phyloP scores from a whole-genome alignment of 2,113 vertebrate genomes.

The Trematomus loennbergii region DNA sequence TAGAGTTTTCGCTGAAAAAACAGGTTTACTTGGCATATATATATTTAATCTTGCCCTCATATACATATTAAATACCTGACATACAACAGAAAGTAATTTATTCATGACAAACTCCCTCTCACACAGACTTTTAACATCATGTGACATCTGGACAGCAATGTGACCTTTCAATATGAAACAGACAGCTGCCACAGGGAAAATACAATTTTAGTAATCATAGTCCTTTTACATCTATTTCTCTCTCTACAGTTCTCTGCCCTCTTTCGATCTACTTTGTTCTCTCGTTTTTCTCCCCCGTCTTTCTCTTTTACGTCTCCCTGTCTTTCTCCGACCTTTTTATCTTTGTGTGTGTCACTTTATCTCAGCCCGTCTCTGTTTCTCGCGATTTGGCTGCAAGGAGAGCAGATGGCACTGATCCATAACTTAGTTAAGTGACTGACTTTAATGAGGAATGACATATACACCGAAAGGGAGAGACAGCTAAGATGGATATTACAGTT shows the following conservation, averaged over 20 bases:
- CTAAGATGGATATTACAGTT: constrained; percentile 38
- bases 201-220: constrained; percentile 45
- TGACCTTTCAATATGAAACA: constrained; percentile 59
- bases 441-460: constrained; percentile 56
- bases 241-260: not conserved
- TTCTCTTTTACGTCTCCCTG: not conserved
- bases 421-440: constrained; percentile 62
- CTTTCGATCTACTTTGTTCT: constrained; percentile 1
- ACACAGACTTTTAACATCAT: constrained; percentile 44
- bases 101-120: constrained; percentile 37
- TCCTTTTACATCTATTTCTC: constrained; percentile 32
- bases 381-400: constrained; percentile 37
- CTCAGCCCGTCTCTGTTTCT: constrained; percentile 26
- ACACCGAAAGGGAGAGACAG: constrained; percentile 18
- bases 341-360: constrained; percentile 38
- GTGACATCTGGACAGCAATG: constrained; percentile 60
- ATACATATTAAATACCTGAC: not conserved
- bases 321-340: constrained; percentile 31
- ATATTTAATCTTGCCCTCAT: not conserved
- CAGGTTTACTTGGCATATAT: not conserved
- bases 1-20: not conserved
- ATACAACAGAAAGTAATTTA: constrained; percentile 36
- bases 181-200: constrained; percentile 57
- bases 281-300: not conserved
- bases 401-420: constrained; percentile 73